A percentile compares a stretch with the other conserved stretches of the same genome.
These are phyloP conservation scores for Neolamprologus caudopunctatus DNA, from an alignment of 2,113 vertebrate genomes.

Conservation along the genomic window DNA sequence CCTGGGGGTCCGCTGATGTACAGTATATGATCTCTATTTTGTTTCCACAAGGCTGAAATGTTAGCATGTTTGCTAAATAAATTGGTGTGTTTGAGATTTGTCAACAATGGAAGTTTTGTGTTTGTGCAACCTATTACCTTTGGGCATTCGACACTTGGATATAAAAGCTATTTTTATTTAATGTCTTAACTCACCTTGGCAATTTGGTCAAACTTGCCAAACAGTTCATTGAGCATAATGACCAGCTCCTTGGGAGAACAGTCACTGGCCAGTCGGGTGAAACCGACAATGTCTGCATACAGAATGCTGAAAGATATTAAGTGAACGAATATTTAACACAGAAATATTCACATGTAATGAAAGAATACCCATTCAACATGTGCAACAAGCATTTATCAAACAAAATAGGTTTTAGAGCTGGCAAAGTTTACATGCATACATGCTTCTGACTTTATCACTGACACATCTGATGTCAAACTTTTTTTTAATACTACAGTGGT, in stretches of 20 bases:
- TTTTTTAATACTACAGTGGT: not conserved
- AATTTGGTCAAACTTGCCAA: constrained; percentile 98
- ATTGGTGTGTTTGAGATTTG: not conserved
- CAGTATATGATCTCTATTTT: not conserved
- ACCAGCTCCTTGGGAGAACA: constrained; percentile 97
- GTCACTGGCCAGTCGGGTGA: constrained; percentile 92
- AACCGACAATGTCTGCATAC: constrained; percentile 97
- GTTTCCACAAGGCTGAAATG: not conserved
- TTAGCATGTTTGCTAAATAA: not conserved
- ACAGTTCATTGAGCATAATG: constrained; percentile 94
- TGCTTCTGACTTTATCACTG: not conserved
- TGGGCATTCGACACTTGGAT: not conserved
- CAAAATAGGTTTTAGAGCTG: not conserved
- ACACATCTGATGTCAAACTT: not conserved
- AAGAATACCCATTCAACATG: not conserved
- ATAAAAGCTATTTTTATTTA: not conserved
- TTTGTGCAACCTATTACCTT: not conserved
- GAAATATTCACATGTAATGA: not conserved
- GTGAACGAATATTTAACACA: not conserved
- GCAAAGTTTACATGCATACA: not conserved
- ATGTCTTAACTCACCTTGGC: constrained; percentile 80
- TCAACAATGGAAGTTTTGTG: not conserved
- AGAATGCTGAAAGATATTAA: constrained; percentile 77
- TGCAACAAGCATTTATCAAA: not conserved
- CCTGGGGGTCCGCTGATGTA: not conserved